phyloP scores from a whole-genome alignment of 1,140 invertebrate species.

The Pogonus chalceus region DNA sequence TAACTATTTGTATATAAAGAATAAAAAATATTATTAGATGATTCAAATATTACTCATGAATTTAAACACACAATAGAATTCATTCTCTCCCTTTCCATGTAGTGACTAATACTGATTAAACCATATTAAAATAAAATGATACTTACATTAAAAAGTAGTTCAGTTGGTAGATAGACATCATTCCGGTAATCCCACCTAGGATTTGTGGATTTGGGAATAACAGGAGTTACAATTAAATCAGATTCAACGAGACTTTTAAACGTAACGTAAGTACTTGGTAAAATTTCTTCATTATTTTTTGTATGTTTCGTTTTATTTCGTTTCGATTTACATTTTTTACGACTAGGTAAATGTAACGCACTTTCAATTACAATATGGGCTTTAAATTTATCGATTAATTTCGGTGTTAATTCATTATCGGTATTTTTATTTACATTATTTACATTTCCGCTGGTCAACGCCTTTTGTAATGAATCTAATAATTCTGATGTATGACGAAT shows the following conservation, averaged over 20 bases:
- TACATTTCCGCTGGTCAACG: constrained; percentile 19
- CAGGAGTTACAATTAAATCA: constrained; percentile 38
- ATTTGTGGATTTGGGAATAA: constrained; percentile 40
- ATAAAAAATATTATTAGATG: too few relatives aligned
- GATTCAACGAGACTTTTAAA: constrained; percentile 37
- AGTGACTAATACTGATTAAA: too few relatives aligned
- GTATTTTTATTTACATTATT: constrained; percentile 3
- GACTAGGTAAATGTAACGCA: constrained; percentile 45
- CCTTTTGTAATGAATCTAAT: constrained; percentile 36
- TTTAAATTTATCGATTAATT: constrained; percentile 26
- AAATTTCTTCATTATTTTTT: constrained; percentile 23
- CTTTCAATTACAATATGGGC: constrained; percentile 43
- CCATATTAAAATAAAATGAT: too few relatives aligned
- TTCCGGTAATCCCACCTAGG: constrained; percentile 47
- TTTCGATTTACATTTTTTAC: constrained; percentile 31
- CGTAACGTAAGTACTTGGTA: constrained; percentile 48
- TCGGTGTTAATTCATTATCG: too few relatives aligned
- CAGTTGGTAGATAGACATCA: constrained; percentile 39
- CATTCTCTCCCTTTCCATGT: too few relatives aligned
- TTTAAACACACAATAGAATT: too few relatives aligned
- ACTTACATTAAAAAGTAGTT: constrained; percentile 45
- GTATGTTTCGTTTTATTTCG: constrained; percentile 21
- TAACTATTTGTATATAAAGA: too few relatives aligned
- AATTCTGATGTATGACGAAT: constrained; percentile 34
- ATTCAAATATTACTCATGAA: too few relatives aligned